These are phyloP conservation scores for Polyploca ridens DNA, from an alignment of 2,888 invertebrate genomes.

Conservation along the genomic window DNA sequence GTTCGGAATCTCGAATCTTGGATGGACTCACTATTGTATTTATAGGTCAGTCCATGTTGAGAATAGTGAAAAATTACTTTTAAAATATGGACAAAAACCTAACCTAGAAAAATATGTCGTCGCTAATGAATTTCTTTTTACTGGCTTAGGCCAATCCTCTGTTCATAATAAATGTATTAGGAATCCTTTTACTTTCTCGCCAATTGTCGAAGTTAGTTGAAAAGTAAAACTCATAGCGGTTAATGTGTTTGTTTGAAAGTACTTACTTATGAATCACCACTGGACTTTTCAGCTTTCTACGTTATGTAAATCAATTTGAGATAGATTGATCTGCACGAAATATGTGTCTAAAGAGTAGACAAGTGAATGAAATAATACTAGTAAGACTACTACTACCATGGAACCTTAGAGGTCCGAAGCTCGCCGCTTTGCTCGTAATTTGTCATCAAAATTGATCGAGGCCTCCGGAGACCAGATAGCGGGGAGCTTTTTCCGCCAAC, in stretches of 20 bases:
- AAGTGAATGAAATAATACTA: not conserved
- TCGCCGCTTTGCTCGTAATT: no score
- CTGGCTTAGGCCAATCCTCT: not conserved
- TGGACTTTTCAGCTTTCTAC: conserved; percentile 3
- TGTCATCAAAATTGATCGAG: no score
- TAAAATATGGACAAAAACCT: no score
- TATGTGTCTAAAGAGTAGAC: not conserved
- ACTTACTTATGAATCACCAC: not conserved
- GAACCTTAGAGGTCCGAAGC: no score
- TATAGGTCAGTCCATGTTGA: no score
- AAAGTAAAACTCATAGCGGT: conserved; percentile 1
- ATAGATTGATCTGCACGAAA: not conserved
- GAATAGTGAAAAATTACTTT: no score
- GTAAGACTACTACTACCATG: not conserved
- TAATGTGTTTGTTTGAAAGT: conserved; percentile 3
- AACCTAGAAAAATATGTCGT: no score
- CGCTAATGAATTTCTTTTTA: no score
- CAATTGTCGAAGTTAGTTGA: not conserved
- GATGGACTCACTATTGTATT: no score
- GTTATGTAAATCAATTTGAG: not conserved
- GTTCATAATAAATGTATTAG: not conserved
- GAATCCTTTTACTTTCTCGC: not conserved
- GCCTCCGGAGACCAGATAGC: no score
- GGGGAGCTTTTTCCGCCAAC: no score
- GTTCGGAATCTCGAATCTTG: no score